Evolutionary conservation across 1,140 invertebrate genomes (phyloP).

Genomic region (Leptoteleia sp.): DNA sequence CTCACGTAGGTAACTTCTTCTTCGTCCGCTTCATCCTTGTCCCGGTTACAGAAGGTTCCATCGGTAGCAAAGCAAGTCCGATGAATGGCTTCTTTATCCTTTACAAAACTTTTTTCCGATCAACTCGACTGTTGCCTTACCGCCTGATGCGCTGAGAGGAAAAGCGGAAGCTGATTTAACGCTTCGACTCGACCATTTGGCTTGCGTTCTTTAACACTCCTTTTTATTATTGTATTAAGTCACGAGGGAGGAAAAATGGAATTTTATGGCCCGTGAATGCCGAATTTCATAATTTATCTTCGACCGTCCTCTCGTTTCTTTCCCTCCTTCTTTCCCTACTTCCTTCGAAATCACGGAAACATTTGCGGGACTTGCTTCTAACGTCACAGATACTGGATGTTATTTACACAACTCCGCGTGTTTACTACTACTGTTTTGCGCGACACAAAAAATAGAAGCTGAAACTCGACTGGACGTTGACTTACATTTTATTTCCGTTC

Average conservation of each 20-base stretch:
- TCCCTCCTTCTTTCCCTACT: not conserved
- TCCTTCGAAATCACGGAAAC: not conserved
- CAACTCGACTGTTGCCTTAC: constrained; percentile 44
- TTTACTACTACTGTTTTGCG: not conserved
- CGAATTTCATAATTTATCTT: constrained; percentile 37
- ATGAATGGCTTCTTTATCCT: constrained; percentile 58
- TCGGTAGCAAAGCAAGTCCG: constrained; percentile 48
- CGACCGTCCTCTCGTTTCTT: not conserved
- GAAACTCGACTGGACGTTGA: too few species aligned
- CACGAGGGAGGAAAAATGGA: constrained; percentile 29
- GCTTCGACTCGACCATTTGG: constrained; percentile 46
- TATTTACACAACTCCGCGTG: constrained; percentile 3
- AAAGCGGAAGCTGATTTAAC: constrained; percentile 61
- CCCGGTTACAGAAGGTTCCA: constrained; percentile 38
- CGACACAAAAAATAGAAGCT: not conserved
- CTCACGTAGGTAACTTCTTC: constrained; percentile 57
- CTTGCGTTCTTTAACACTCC: constrained; percentile 32
- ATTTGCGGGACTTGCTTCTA: constrained; percentile 7
- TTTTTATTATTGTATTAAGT: constrained; percentile 57
- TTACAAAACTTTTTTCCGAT: constrained; percentile 60
- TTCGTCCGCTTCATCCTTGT: constrained; percentile 37
- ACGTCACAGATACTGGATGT: not conserved
- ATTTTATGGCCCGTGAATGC: constrained; percentile 40
- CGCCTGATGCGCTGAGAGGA: constrained; percentile 32
- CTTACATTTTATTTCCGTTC: too few species aligned